A percentile compares a stretch with the other conserved stretches of the same genome.
These are phyloP conservation scores for Neoaliturus tenellus DNA, from an alignment of 2,888 invertebrate species.

Conservation along the genomic window DNA sequence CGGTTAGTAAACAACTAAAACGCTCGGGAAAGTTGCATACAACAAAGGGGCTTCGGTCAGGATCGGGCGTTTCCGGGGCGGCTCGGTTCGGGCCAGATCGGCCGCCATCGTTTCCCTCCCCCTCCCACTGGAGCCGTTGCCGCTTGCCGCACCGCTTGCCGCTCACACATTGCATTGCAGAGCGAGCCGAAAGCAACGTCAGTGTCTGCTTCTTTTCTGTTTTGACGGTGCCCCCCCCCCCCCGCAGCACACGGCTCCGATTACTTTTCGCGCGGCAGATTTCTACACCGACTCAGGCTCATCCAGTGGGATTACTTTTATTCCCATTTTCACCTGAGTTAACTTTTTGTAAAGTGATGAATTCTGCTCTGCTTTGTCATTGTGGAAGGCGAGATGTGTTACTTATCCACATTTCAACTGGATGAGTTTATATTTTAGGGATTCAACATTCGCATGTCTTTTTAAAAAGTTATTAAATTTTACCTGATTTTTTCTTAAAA, in stretches of 20 bases:
- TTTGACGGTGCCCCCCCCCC: constrained; percentile 7
- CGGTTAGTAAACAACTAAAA: constrained; percentile 43
- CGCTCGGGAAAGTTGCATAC: constrained; percentile 47
- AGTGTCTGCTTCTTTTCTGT: neutral
- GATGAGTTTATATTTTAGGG: neutral
- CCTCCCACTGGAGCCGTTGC: too few relatives aligned
- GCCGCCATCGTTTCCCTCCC: neutral
- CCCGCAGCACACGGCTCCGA: neutral
- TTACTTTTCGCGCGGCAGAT: constrained; percentile 37
- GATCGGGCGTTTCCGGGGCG: constrained; percentile 19
- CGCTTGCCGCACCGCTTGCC: too few relatives aligned
- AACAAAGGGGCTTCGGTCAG: constrained; percentile 4
- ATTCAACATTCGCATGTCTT: neutral
- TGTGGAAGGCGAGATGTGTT: neutral
- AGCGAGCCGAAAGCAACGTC: neutral
- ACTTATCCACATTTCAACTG: constrained; percentile 1
- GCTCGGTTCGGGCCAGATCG: constrained; percentile 56
- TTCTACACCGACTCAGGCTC: neutral
- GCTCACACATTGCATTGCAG: too few relatives aligned
- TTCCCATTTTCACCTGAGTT: constrained; percentile 7
- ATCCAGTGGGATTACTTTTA: constrained; percentile 20
- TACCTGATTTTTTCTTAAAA: too few relatives aligned
- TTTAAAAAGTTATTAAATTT: too few relatives aligned
- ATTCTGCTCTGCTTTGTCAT: neutral
- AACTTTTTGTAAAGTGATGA: constrained; percentile 17